A percentile compares a stretch with the other conserved stretches of the same genome.
Evolutionary conservation across 2,797 vertebrate genomes (phyloP).

Genomic region (Enteromius anoplus): DNA sequence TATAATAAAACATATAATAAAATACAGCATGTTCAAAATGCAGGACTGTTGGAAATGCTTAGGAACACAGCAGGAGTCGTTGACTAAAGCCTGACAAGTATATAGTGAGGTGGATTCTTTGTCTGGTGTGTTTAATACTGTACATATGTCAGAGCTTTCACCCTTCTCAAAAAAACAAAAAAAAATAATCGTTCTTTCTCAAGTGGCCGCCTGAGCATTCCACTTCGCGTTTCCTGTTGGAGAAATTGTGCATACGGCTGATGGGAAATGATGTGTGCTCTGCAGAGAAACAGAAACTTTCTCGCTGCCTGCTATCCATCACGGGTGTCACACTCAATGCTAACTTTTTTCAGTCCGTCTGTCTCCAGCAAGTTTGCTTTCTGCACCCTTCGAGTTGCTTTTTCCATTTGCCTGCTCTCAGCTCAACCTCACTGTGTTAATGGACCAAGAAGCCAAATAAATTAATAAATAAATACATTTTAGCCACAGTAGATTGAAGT

Average conservation of each 20-base stretch:
- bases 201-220: constrained; percentile 55
- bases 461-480: constrained; percentile 65
- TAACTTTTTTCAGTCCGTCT: constrained; percentile 82
- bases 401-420: constrained; percentile 82
- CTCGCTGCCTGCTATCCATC: constrained; percentile 78
- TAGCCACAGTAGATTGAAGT: constrained; percentile 83
- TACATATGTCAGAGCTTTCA: constrained; percentile 46
- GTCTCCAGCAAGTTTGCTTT: constrained; percentile 84
- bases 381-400: constrained; percentile 79
- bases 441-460: constrained; percentile 74
- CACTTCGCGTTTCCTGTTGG: constrained; percentile 54
- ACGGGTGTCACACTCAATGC: constrained; percentile 73
- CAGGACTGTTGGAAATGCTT: constrained; percentile 5
- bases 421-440: constrained; percentile 79
- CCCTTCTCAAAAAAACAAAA: constrained; percentile 6
- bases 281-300: constrained; percentile 64
- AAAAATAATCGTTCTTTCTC: constrained; percentile 37
- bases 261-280: constrained; percentile 61
- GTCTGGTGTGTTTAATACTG: constrained; percentile 32
- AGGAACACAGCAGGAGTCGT: constrained; percentile 10
- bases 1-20: constrained; percentile 20
- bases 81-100: constrained; percentile 21
- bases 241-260: constrained; percentile 52
- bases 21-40: constrained; percentile 5
- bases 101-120: constrained; percentile 19